These are phyloP conservation scores for Drosophila neotestacea DNA, from an alignment of 2,888 invertebrate species.

Conservation along the genomic window DNA sequence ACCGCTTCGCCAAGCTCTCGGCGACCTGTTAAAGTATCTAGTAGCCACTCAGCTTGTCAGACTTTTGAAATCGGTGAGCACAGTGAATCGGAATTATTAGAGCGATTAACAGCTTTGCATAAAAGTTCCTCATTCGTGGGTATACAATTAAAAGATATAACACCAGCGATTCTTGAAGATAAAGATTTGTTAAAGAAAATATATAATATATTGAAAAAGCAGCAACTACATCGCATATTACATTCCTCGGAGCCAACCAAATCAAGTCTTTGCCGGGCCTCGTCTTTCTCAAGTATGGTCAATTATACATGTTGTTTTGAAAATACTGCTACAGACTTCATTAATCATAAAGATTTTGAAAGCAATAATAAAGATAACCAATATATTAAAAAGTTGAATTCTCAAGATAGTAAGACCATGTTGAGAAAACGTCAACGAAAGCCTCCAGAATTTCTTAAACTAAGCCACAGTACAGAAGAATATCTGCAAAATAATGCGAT, in stretches of 20 bases:
- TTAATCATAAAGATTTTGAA: background rate
- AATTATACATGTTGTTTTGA: conserved; percentile 42
- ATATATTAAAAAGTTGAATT: background rate
- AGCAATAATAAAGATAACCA: background rate
- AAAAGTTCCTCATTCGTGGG: conserved; percentile 51
- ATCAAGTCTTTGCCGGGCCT: conserved; percentile 55
- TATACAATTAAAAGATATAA: conserved; percentile 87
- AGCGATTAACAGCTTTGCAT: conserved; percentile 65
- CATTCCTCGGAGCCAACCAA: conserved; percentile 70
- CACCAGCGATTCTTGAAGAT: conserved; percentile 90
- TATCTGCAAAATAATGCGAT: background rate
- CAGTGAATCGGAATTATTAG: conserved; percentile 66
- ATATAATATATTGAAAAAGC: conserved; percentile 82
- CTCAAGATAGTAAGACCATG: background rate
- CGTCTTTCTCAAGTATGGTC: conserved; percentile 71
- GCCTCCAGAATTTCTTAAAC: conserved; percentile 58
- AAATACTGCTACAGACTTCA: background rate
- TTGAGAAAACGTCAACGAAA: conserved; percentile 46
- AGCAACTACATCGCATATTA: conserved; percentile 82
- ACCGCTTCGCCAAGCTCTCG: conserved; percentile 82
- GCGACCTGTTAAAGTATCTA: conserved; percentile 58
- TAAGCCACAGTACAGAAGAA: conserved; percentile 1
- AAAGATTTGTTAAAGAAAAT: conserved; percentile 88
- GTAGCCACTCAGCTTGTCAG: background rate
- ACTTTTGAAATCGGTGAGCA: conserved; percentile 32